A percentile compares a stretch with the other conserved stretches of the same genome.
Conservation (phyloP, 2,113 vertebrate species). For the Carassius carassius region DNA sequence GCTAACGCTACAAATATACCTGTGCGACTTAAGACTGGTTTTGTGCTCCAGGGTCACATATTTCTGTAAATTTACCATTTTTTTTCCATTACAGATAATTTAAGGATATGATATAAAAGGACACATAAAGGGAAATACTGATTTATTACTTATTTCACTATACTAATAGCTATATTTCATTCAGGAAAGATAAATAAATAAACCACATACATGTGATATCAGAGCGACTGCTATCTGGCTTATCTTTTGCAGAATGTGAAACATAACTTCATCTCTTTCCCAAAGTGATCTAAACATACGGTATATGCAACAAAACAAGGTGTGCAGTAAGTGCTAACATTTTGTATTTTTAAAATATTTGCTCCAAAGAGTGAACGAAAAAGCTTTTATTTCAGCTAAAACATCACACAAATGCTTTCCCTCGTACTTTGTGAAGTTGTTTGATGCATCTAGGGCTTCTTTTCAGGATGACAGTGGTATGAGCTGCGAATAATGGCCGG, state of each 20-base stretch:
- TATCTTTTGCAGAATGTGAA: neutral
- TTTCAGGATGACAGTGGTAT: slow-evolving; percentile 38
- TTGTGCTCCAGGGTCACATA: too few relatives aligned
- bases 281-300: neutral
- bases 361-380: neutral
- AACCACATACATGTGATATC: neutral
- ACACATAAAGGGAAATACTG: neutral
- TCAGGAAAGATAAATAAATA: neutral
- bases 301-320: neutral
- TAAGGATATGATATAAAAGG: neutral
- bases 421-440: slow-evolving; percentile 38
- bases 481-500: slow-evolving; percentile 41
- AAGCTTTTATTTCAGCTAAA: neutral
- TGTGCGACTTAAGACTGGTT: too few relatives aligned
- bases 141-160: neutral
- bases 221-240: neutral
- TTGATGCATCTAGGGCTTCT: slow-evolving; percentile 31
- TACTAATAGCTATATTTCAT: neutral
- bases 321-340: too few relatives aligned
- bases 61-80: too few relatives aligned
- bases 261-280: neutral
- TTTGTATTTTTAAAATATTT: too few relatives aligned
- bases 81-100: neutral
- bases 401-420: neutral
- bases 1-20: too few relatives aligned